A percentile compares a stretch with the other conserved stretches of the same genome.
These are phyloP conservation scores for Crematogaster levior DNA, from an alignment of 2,888 invertebrate genomes.

Conservation along the genomic window DNA sequence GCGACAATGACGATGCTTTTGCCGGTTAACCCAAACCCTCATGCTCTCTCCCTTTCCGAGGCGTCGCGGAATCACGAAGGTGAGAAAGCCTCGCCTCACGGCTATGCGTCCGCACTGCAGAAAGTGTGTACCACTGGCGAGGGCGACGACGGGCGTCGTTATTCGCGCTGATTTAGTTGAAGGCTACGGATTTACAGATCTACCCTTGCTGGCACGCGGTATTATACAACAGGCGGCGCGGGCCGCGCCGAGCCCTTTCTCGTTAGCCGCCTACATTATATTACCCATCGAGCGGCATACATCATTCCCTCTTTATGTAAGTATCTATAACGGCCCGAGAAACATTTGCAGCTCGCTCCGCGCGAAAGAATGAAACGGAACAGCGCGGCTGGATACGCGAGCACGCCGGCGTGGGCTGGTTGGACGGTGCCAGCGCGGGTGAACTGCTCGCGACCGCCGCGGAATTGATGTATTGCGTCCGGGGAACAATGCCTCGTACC, in stretches of 20 bases:
- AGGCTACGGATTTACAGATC: constrained; percentile 80
- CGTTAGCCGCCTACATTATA: constrained; percentile 85
- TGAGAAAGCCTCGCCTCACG: constrained; percentile 55
- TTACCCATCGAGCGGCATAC: constrained; percentile 83
- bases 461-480: constrained; percentile 82
- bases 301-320: constrained; percentile 84
- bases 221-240: constrained; percentile 29
- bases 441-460: constrained; percentile 69
- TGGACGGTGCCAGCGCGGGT: constrained; percentile 46
- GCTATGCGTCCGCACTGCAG: constrained; percentile 48
- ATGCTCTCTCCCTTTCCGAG: neutral
- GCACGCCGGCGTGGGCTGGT: constrained; percentile 78
- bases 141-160: constrained; percentile 72
- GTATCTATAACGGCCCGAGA: constrained; percentile 83
- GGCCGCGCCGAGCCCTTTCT: constrained; percentile 80
- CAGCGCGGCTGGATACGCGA: constrained; percentile 61
- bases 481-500: constrained; percentile 79
- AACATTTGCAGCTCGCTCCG: constrained; percentile 82
- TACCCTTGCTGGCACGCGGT: constrained; percentile 73
- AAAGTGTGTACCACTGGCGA: constrained; percentile 46
- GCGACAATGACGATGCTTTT: neutral
- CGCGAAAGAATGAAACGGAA: constrained; percentile 52
- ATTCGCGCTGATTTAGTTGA: constrained; percentile 77
- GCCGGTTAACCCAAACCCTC: neutral
- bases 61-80: constrained; percentile 25